Conservation (phyloP, 2,888 invertebrate genomes). For the Cynaeus angustus region DNA sequence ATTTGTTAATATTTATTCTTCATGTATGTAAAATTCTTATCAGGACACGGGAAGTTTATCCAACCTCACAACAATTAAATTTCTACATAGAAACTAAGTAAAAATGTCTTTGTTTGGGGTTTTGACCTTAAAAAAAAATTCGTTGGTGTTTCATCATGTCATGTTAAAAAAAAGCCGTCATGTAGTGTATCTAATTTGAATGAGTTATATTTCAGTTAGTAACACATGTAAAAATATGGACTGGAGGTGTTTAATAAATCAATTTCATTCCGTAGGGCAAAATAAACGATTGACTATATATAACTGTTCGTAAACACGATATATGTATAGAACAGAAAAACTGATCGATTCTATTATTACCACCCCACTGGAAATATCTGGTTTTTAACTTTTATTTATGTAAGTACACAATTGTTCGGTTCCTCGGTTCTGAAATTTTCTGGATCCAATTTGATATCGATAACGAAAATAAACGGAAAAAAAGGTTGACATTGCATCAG, state of each 20-base stretch:
- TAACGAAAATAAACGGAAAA: too few species aligned
- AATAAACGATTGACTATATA: too few species aligned
- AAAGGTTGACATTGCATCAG: constrained; percentile 18
- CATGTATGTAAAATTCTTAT: not conserved
- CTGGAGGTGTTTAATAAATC: too few species aligned
- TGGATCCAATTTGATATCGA: not conserved
- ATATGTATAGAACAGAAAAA: too few species aligned
- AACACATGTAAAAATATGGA: too few species aligned
- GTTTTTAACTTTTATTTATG: not conserved
- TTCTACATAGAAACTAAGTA: not conserved
- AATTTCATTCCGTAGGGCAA: too few species aligned
- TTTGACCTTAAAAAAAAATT: not conserved
- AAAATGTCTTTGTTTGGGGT: not conserved
- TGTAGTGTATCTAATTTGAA: too few species aligned
- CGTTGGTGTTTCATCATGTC: not conserved
- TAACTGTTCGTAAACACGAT: too few species aligned
- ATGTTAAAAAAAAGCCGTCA: not conserved
- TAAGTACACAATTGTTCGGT: too few species aligned
- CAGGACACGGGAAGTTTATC: not conserved
- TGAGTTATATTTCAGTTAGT: too few species aligned
- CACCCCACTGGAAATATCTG: not conserved
- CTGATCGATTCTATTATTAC: too few species aligned
- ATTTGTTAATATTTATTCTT: not conserved
- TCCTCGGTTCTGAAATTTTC: not conserved
- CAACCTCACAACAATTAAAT: not conserved